Evolutionary conservation across 2,888 invertebrate genomes (phyloP), one percentile per base, ranked within the genome.

Genomic region (Volucella inanis): DNA sequence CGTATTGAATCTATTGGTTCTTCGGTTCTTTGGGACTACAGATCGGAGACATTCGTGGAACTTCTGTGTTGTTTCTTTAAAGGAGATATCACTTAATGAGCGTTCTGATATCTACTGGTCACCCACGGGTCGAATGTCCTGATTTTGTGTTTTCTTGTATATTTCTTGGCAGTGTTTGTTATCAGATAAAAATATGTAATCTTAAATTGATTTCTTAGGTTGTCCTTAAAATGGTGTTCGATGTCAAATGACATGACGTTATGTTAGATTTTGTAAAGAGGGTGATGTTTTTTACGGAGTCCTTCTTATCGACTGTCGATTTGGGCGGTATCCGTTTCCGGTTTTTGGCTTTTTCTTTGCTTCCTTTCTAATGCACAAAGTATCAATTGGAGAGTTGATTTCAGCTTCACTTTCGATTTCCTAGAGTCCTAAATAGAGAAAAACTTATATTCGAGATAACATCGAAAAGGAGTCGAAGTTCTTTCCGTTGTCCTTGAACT

Each of bases 171-270:
- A 43, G 49, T 18, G 49, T 52, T 67, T 67, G 41, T 67, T 61
- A 71, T 71, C 50, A 43, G 41, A 22, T 50, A n/a, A 31, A 71
- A 71, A 59, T 61, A n/a, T n/a, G n/a, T n/a, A 61, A 71, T 52
- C 61, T 70, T 22, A 50, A 71, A 71, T 71, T 71, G 71, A 71
- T 61, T 71, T 52, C 49, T 61, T 50, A 71, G 61, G 71, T 52
- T 59, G 18, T 38, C 31, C n/a, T 61, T n/a, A 43, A 18, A 50
- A 71, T 59, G 59, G 14, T 50, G 14, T 41, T 41, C 22, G 50
- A 61, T 59, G 50, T 71, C 31, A 49, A 49, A 43, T 50, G 71
- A 68, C 55, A 68, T 15, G 45, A 55, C 54, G 68, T 47, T 38
- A 38, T 55, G 55, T 8, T 11, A 43, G 68, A 68, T 55, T 47